These are phyloP conservation scores for Perodicticus potto DNA, from an alignment of 2,797 vertebrate genomes.

Conservation along the genomic window DNA sequence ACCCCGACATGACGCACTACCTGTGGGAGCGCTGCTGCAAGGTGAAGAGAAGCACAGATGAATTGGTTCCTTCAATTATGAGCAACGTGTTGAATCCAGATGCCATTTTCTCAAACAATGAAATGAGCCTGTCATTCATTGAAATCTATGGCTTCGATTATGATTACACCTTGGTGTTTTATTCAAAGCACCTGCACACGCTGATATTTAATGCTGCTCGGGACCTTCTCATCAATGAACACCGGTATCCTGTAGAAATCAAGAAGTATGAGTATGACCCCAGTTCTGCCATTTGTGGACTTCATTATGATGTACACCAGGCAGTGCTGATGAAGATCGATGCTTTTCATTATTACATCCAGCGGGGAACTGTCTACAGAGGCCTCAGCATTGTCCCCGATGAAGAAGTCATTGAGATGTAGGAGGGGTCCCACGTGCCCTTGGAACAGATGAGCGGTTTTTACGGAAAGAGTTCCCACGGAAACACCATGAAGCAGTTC, in stretches of 20 bases:
- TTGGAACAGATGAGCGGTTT: too few relatives aligned
- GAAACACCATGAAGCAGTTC: constrained; percentile 98
- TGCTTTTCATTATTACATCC: too few relatives aligned
- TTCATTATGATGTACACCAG: too few relatives aligned
- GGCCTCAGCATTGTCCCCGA: too few relatives aligned
- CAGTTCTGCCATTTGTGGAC: too few relatives aligned
- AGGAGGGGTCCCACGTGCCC: too few relatives aligned
- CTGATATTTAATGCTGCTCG: constrained; percentile 97
- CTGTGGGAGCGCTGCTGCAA: constrained; percentile 94
- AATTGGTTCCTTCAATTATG: constrained; percentile 92
- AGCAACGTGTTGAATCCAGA: constrained; percentile 94
- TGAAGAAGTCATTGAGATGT: too few relatives aligned
- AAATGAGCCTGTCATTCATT: constrained; percentile 96
- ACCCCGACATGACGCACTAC: constrained; percentile 88
- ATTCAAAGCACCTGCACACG: constrained; percentile 96
- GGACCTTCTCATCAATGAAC: constrained; percentile 96
- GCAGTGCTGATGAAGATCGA: too few relatives aligned
- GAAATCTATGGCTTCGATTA: constrained; percentile 99
- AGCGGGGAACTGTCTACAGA: too few relatives aligned
- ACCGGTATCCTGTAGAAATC: too few relatives aligned
- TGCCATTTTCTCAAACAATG: constrained; percentile 98
- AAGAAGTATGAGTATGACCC: too few relatives aligned
- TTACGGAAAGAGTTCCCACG: constrained; percentile 99
- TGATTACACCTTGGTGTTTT: constrained; percentile 98
- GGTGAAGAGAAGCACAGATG: constrained; percentile 92